Percentiles rank a stretch among this genome's conserved stretches.
Conservation (phyloP, 2,113 vertebrate species). For the Cariama cristata region DNA sequence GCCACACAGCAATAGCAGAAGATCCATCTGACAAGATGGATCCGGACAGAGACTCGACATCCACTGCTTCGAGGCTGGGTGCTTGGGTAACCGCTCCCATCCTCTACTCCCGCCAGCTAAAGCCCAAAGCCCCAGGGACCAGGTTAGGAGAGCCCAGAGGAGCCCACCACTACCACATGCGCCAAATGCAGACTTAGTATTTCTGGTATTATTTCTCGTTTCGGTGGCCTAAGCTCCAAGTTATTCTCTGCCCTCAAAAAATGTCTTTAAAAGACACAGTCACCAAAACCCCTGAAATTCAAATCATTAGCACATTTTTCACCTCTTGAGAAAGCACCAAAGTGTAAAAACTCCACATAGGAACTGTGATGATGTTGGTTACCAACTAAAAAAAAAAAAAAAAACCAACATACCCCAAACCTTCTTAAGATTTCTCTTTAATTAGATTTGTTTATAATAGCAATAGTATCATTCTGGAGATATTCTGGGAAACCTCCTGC, state of each 20-base stretch:
- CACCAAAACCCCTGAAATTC: background rate
- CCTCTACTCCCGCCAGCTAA: background rate
- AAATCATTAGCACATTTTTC: background rate
- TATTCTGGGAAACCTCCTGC: constrained; percentile 52
- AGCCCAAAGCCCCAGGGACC: fast-evolving
- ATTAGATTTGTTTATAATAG: constrained; percentile 37
- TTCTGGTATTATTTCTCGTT: background rate
- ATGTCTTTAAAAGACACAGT: background rate
- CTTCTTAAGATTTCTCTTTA: background rate
- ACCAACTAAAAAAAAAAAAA: background rate
- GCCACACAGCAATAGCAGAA: fast-evolving
- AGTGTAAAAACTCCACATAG: background rate
- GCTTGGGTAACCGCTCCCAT: background rate
- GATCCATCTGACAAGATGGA: fast-evolving
- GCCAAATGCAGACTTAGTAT: background rate
- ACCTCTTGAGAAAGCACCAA: background rate
- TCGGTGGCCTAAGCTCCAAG: background rate
- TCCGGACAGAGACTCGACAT: background rate
- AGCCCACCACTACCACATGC: background rate
- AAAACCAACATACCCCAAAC: background rate
- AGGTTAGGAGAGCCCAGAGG: background rate
- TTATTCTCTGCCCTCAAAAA: background rate
- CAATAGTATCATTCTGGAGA: background rate
- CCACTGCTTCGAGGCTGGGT: background rate
- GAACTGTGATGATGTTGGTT: fast-evolving